Conservation (phyloP, 1,140 invertebrate genomes). For the Aleiodes sp. region DNA sequence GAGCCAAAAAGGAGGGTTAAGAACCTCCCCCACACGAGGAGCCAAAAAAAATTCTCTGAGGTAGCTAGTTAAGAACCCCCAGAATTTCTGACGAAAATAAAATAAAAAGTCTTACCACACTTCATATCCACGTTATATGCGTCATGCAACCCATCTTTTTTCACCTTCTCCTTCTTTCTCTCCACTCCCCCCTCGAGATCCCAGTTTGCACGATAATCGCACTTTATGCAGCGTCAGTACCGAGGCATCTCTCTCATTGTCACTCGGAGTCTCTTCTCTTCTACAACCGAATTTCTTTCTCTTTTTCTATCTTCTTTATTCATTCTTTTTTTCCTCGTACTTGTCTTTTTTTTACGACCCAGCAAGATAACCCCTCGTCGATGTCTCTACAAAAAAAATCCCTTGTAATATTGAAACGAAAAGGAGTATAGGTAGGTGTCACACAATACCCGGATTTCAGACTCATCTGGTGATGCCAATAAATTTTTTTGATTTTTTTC, state of each 20-base stretch:
- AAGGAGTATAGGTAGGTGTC: neutral
- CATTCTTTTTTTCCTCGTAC: neutral
- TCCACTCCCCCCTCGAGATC: constrained; percentile 7
- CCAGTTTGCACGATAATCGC: constrained; percentile 23
- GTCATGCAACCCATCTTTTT: constrained; percentile 23
- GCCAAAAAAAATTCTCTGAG: neutral
- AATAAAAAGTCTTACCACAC: constrained; percentile 6
- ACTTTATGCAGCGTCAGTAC: constrained; percentile 33
- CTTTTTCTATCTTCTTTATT: neutral
- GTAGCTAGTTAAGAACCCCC: neutral
- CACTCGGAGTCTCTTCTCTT: constrained; percentile 2
- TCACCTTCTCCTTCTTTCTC: neutral
- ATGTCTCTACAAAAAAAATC: constrained; percentile 3
- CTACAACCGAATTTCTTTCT: constrained; percentile 11
- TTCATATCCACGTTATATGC: constrained; percentile 8
- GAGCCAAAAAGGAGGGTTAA: constrained; percentile 4
- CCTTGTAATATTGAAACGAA: constrained; percentile 3
- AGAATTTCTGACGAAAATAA: neutral
- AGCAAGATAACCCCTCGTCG: constrained; percentile 5
- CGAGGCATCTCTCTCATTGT: constrained; percentile 19
- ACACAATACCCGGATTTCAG: neutral
- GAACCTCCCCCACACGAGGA: neutral
- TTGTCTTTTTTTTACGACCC: neutral
- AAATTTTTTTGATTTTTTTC: constrained; percentile 7
- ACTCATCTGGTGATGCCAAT: constrained; percentile 7